Evolutionary conservation across 2,797 vertebrate genomes (phyloP), one percentile per base, ranked within the genome.

Genomic region (Squalus acanthias): DNA sequence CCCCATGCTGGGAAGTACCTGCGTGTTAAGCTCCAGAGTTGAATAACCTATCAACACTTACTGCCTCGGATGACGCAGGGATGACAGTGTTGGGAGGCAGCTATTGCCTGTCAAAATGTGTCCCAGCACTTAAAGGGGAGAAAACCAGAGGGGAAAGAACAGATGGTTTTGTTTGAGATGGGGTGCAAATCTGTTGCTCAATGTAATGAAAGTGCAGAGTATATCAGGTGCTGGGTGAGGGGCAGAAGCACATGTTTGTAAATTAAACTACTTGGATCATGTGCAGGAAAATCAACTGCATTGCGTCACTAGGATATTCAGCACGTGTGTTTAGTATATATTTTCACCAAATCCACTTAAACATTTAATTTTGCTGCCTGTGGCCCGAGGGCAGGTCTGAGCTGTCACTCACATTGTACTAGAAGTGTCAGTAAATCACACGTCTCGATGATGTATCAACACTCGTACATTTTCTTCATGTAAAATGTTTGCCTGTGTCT

Each of bases 401-500:
- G 20, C 65, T 93, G 89, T 67, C 33, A 93, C 65, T 93, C 39
- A 7, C 63, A 46, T 3, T 57, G 69, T 72, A 26, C 94, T 74
- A 60, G 70, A 95, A 60, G 46, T 53, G 29, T 33, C 70, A 95
- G 22, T 95, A 92, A 63, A 92, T 92, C 13, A 10, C 89, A 92
- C 10, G 60, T 33, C 20, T n/a, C 63, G 33, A 26, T 65, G 5
- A 63, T 92, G 29, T 65, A 26, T 60, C 26, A 60, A 76, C 94
- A 57, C 12, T 57, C 57, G 91, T 17, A 74, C 24, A 74, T 95
- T 74, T 95, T 92, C 12, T 63, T 20, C 12, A 17, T 95, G 94
- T 95, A 74, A 95, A 20, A 76, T 95, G 70, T 95, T 95, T 74
- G 69, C 89, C 57, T 92, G 87, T 88, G 89, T 33, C 89, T 63